Percentiles rank a stretch among this genome's conserved stretches.
phyloP scores from a whole-genome alignment of 2,888 invertebrate genomes.

The Yponomeuta cagnagella region DNA sequence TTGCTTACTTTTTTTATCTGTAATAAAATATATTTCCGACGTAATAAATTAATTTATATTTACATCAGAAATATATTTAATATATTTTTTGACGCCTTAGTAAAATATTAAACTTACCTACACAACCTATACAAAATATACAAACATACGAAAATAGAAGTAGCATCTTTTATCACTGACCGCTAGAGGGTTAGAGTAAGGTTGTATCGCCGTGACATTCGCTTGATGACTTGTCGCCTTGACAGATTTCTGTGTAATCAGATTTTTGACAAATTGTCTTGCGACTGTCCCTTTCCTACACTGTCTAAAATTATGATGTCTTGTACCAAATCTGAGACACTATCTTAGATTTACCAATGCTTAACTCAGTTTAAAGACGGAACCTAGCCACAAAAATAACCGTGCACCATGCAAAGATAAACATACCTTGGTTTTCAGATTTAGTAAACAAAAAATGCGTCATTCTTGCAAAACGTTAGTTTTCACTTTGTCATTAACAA shows the following conservation, averaged over 20 bases:
- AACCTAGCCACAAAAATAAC: neutral
- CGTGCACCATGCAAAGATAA: too few relatives aligned
- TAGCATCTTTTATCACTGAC: neutral
- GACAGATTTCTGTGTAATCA: slow-evolving; percentile 51
- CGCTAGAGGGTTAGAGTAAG: neutral
- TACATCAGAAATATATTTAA: too few relatives aligned
- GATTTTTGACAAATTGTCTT: slow-evolving; percentile 45
- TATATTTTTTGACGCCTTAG: too few relatives aligned
- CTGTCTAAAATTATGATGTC: neutral
- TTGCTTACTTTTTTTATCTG: too few relatives aligned
- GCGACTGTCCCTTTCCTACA: slow-evolving; percentile 18
- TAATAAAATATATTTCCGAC: too few relatives aligned
- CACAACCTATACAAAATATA: neutral
- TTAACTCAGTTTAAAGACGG: too few relatives aligned
- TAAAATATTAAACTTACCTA: neutral
- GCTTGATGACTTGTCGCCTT: slow-evolving; percentile 41
- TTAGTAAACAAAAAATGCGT: too few relatives aligned
- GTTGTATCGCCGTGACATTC: slow-evolving; percentile 20
- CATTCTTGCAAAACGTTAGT: too few relatives aligned
- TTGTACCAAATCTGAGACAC: neutral
- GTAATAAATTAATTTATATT: too few relatives aligned
- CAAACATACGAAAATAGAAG: neutral
- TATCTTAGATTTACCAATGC: too few relatives aligned
- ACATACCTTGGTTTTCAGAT: too few relatives aligned
- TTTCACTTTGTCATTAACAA: too few relatives aligned